phyloP scores from a whole-genome alignment of 2,113 vertebrate species.

The Ammospiza nelsoni region DNA sequence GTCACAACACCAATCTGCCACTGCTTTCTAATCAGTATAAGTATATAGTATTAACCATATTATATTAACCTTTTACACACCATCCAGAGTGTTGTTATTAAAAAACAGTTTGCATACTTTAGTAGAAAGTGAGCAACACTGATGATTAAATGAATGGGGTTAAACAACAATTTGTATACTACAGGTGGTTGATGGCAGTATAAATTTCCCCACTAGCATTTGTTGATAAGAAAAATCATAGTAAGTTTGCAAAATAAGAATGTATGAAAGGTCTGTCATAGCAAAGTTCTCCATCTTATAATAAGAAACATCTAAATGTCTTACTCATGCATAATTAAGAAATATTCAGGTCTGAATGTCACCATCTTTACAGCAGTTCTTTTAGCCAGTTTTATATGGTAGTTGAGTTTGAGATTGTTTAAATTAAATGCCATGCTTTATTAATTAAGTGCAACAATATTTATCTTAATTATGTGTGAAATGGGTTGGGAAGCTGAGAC shows the following conservation, averaged over 20 bases:
- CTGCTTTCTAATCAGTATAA: background rate
- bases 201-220: background rate
- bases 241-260: background rate
- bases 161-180: background rate
- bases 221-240: background rate
- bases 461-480: constrained; percentile 14
- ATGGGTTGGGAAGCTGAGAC: background rate
- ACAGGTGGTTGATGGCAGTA: background rate
- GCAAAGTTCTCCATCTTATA: background rate
- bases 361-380: background rate
- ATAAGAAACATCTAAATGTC: background rate
- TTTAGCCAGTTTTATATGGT: background rate
- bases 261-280: background rate
- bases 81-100: background rate
- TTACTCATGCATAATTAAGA: background rate
- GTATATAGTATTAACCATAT: background rate
- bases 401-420: background rate
- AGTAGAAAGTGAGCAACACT: background rate
- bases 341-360: background rate
- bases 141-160: background rate
- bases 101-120: background rate
- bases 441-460: constrained; percentile 23
- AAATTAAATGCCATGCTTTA: background rate
- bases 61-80: background rate
- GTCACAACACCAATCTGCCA: background rate